Evolutionary conservation across 1,140 invertebrate species (phyloP), one percentile per base, ranked within the genome.

Genomic region (Leptopilina clavipes): DNA sequence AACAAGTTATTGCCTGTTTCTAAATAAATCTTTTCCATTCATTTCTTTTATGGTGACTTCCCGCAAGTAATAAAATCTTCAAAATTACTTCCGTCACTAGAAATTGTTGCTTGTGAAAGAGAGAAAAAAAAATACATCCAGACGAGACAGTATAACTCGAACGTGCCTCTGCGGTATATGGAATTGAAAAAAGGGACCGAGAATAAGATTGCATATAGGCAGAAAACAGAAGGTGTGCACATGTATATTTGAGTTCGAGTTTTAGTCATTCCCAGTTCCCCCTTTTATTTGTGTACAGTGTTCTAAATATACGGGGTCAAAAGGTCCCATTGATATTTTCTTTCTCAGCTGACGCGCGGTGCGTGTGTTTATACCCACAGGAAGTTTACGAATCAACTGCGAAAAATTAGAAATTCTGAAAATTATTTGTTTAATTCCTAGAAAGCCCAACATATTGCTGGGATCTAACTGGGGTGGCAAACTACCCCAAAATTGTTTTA

Each of bases 51-150:
- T 31, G 12, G 59, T 11, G 59, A 65, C 59, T 65, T 65, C 59
- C 59, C 59, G 59, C 22, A 65, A 65, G 59, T 65, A 65, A 65
- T 65, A 65, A 65, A 65, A 65, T 65, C 59, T 65, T 65, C 22
- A 65, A 65, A 65, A 65, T 31, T 65, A 65, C 59, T 65, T 65
- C 59, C 59, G 59, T 65, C 59, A 65, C 59, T 65, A 65, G 59
- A 65, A 65, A 65, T 65, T 19, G 59, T n/a, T 31, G 19, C 22
- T 31, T 65, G 59, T 6, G 37, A 40, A 7, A 6, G 5, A 14
- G 56, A 22, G 19, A 12, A 31, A 65, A 31, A 65, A 65, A 65
- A 65, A 12, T 12, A 65, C 10, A 65, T 31, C 12, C 59, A 65
- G 59, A 65, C 59, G 14, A n/a, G 59, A 31, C n/a, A 52, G 1